Conservation (phyloP, 1,140 invertebrate genomes). For the Eupristina koningsbergeri region DNA sequence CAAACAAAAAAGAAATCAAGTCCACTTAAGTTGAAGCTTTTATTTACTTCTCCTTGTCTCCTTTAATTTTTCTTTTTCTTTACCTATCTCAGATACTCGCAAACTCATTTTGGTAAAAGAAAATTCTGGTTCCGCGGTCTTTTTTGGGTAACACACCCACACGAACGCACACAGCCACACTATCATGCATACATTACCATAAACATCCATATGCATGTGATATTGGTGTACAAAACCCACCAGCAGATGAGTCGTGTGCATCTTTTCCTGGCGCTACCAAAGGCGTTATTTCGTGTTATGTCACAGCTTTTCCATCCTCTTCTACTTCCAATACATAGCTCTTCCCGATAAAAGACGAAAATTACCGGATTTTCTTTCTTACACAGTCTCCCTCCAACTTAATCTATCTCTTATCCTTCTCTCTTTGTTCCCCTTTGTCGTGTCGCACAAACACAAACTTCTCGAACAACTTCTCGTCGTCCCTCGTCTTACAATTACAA, state of each 20-base stretch:
- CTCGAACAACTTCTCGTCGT: no score
- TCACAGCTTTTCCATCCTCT: slow-evolving; percentile 16
- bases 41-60: not conserved
- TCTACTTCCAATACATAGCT: not conserved
- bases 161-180: no score
- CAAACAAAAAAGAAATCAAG: not conserved
- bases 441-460: not conserved
- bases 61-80: not conserved
- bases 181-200: not conserved
- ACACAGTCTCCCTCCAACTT: not conserved
- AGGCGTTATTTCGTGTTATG: slow-evolving; percentile 6
- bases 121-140: not conserved
- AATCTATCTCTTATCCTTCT: not conserved
- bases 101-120: not conserved
- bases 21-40: not conserved
- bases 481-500: not conserved
- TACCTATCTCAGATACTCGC: no score
- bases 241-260: slow-evolving; percentile 23
- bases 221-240: no score
- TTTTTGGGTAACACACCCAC: not conserved
- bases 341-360: not conserved
- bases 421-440: not conserved
- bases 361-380: not conserved
- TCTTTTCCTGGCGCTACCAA: slow-evolving; percentile 7
- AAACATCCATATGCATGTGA: not conserved